A percentile compares a stretch with the other conserved stretches of the same genome.
These are phyloP conservation scores for Numenius phaeopus DNA, from an alignment of 2,797 vertebrate species.

Conservation along the genomic window DNA sequence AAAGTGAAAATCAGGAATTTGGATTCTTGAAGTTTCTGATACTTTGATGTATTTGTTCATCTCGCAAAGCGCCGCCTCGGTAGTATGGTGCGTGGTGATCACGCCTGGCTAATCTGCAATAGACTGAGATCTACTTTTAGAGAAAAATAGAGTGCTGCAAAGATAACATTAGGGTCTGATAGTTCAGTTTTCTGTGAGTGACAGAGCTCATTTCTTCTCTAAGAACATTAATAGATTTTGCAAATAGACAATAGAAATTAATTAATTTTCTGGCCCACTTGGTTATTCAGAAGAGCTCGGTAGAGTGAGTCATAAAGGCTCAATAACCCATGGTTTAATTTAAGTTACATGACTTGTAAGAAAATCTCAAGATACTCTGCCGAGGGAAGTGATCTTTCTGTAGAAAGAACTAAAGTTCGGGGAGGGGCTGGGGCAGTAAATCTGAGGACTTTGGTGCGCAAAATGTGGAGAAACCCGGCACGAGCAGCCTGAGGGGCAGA, in stretches of 20 bases:
- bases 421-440: background rate
- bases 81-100: background rate
- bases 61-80: background rate
- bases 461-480: background rate
- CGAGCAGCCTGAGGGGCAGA: background rate
- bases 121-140: background rate
- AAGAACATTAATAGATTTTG: constrained; percentile 16
- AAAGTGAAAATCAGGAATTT: background rate
- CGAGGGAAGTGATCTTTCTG: background rate
- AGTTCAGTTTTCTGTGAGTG: background rate
- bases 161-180: background rate
- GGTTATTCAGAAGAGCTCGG: constrained; percentile 13
- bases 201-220: constrained; percentile 12
- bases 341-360: background rate
- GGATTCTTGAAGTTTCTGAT: background rate
- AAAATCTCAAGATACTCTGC: background rate
- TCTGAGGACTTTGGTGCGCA: background rate
- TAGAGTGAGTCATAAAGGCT: constrained; percentile 41
- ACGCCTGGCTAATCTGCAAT: background rate
- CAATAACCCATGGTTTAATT: constrained; percentile 1
- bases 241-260: constrained; percentile 46
- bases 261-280: constrained; percentile 26
- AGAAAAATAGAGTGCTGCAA: background rate
- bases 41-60: background rate
- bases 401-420: background rate